Conservation (phyloP, 2,797 vertebrate genomes). For the Varecia variegata region DNA sequence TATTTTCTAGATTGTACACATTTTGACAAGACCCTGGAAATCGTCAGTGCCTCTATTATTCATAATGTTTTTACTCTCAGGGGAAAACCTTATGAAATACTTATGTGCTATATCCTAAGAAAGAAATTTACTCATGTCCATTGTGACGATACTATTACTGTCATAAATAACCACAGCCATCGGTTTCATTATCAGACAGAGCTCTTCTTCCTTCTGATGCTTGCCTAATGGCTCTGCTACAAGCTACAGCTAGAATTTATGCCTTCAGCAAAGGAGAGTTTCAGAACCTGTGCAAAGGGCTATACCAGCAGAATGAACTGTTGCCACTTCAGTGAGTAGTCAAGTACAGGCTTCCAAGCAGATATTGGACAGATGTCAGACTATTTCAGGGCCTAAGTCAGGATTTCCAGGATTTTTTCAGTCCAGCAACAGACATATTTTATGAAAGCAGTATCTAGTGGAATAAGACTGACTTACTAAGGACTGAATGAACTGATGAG, state of each 20-base stretch:
- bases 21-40: neutral
- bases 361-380: neutral
- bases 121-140: neutral
- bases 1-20: neutral
- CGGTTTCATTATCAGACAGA: neutral
- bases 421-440: neutral
- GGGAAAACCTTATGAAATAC: neutral
- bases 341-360: neutral
- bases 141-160: neutral
- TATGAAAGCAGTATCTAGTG: neutral
- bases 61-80: neutral
- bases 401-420: neutral
- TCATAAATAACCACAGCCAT: neutral
- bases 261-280: neutral
- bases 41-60: neutral
- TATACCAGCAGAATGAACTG: neutral
- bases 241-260: neutral
- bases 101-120: neutral
- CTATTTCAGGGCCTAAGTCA: neutral
- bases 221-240: neutral
- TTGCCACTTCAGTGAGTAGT: neutral
- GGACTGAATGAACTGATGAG: neutral
- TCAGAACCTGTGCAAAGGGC: neutral
- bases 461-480: neutral
- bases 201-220: neutral